Evolutionary conservation across 2,113 vertebrate species (phyloP).

Genomic region (Cheirogaleus medius): DNA sequence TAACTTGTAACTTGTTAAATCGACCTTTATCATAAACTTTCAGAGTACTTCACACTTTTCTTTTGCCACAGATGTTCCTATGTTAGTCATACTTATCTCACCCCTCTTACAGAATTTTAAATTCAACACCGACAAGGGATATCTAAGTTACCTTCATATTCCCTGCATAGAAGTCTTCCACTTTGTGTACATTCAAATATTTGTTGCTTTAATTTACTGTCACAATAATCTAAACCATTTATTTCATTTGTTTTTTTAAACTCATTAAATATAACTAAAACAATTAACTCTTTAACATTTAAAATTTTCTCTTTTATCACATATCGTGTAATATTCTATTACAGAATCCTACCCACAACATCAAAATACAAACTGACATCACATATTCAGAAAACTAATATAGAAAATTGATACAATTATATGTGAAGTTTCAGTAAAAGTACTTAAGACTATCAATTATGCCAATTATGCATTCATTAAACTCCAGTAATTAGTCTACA

Average conservation of each 20-base stretch:
- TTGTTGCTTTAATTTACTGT: conserved; percentile 17
- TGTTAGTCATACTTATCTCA: conserved; percentile 1
- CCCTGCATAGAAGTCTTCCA: neutral
- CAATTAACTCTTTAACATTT: neutral
- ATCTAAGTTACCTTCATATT: conserved; percentile 10
- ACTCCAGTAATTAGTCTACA: conserved; percentile 50
- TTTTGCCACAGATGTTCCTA: neutral
- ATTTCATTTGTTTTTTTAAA: neutral
- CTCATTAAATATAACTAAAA: too few species aligned
- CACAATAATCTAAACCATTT: neutral
- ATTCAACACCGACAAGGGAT: neutral
- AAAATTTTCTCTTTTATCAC: conserved; percentile 26
- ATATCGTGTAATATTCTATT: neutral
- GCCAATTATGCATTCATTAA: conserved; percentile 24
- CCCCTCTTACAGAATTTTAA: neutral
- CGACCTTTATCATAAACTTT: conserved; percentile 44
- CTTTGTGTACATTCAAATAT: conserved; percentile 21
- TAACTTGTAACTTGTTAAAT: conserved; percentile 49
- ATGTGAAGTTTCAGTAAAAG: conserved; percentile 36
- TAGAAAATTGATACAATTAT: conserved; percentile 38
- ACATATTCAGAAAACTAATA: conserved; percentile 28
- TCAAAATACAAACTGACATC: conserved; percentile 17
- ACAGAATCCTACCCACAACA: conserved; percentile 18
- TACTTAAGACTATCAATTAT: conserved; percentile 46
- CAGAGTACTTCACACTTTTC: conserved; percentile 26